These are phyloP conservation scores for Acanthosoma haemorrhoidale DNA, from an alignment of 2,888 invertebrate genomes.

Conservation along the genomic window DNA sequence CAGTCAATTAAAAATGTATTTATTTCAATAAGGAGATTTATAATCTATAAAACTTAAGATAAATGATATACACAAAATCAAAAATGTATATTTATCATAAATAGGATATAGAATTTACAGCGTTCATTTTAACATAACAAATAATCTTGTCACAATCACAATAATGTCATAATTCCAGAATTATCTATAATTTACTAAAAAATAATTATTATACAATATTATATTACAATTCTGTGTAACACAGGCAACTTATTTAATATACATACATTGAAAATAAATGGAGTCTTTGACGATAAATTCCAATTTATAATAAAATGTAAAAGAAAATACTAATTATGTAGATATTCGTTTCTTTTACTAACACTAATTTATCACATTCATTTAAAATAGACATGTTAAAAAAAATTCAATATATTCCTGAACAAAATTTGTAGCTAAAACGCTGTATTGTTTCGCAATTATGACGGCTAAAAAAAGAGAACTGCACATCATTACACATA, in stretches of 20 bases:
- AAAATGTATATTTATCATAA: constrained; percentile 8
- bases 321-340: background rate
- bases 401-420: background rate
- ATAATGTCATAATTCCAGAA: background rate
- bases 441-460: too few species aligned
- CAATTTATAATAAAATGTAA: background rate
- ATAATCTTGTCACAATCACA: constrained; percentile 3
- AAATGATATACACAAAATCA: background rate
- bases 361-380: constrained; percentile 10
- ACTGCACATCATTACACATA: too few species aligned
- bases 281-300: background rate
- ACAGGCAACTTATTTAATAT: constrained; percentile 3
- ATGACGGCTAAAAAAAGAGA: too few species aligned
- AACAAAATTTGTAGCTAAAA: background rate
- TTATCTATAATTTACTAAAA: constrained; percentile 5
- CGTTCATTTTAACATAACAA: background rate
- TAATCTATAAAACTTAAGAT: background rate
- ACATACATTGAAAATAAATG: background rate
- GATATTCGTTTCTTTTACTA: background rate
- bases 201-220: background rate
- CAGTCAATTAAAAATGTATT: background rate
- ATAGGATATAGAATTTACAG: constrained; percentile 7
- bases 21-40: background rate
- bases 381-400: background rate
- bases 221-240: constrained; percentile 2